Conservation (phyloP, 2,113 vertebrate genomes). For the Hemibagrus wyckioides region DNA sequence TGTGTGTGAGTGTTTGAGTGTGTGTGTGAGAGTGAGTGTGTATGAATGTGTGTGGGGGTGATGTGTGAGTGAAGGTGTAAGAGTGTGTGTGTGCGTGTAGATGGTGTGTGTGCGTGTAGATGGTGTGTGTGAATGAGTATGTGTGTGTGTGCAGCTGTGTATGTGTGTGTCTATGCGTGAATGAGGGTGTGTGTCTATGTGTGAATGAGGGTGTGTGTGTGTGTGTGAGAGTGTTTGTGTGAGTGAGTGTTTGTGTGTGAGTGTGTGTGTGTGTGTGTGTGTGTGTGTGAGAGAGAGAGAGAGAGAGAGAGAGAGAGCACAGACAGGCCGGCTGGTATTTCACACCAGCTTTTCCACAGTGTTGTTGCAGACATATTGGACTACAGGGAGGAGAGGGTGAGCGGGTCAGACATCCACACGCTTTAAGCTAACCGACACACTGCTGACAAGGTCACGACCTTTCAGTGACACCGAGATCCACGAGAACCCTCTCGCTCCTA, state of each 20-base stretch:
- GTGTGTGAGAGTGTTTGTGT: too few relatives aligned
- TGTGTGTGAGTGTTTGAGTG: too few relatives aligned
- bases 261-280: background rate
- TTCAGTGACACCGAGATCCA: conserved; percentile 8
- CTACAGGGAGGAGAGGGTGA: conserved; percentile 16
- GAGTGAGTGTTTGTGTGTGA: too few relatives aligned
- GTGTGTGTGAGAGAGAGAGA: conserved; percentile 8
- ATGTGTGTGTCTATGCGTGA: too few relatives aligned
- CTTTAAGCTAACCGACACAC: conserved; percentile 8
- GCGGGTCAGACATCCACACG: conserved; percentile 28
- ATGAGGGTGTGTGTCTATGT: too few relatives aligned
- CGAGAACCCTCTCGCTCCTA: background rate
- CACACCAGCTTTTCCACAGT: conserved; percentile 37
- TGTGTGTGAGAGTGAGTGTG: background rate
- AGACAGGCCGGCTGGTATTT: conserved; percentile 46
- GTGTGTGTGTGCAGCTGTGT: too few relatives aligned
- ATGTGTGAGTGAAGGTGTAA: too few relatives aligned
- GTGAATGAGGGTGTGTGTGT: too few relatives aligned
- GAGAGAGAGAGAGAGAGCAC: conserved; percentile 13
- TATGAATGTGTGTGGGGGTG: too few relatives aligned
- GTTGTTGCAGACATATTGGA: conserved; percentile 30
- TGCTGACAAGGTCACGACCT: conserved; percentile 1
- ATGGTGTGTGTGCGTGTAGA: too few relatives aligned
- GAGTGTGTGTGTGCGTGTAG: too few relatives aligned
- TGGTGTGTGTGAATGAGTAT: too few relatives aligned